These are phyloP conservation scores for Sclerurus mexicanus DNA, from an alignment of 2,113 vertebrate species.

Conservation along the genomic window DNA sequence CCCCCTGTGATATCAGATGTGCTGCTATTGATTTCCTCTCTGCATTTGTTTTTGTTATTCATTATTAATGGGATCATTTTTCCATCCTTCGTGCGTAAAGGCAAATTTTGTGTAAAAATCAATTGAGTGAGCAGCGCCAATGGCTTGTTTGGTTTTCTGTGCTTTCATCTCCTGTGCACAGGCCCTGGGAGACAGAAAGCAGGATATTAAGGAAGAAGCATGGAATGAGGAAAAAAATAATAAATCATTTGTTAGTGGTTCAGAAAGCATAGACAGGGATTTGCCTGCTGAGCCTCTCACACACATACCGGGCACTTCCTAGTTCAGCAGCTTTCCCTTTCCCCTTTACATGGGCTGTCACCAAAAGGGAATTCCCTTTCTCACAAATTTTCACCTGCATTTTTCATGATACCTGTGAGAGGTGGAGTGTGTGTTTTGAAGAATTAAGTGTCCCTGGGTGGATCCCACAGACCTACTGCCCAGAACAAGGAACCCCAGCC, in stretches of 20 bases:
- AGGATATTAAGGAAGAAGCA: constrained; percentile 57
- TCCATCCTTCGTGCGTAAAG: constrained; percentile 73
- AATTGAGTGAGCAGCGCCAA: constrained; percentile 71
- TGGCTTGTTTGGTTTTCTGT: constrained; percentile 70
- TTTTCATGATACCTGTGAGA: not conserved
- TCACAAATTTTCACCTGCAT: not conserved
- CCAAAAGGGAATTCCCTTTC: not conserved
- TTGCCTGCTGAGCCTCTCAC: not conserved
- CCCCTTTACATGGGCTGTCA: not conserved
- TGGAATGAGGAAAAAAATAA: not conserved
- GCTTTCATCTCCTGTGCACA: constrained; percentile 72
- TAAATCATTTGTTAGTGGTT: constrained; percentile 20
- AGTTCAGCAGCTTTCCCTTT: not conserved
- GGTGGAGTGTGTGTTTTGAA: not conserved
- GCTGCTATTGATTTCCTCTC: constrained; percentile 76
- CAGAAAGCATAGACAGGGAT: not conserved
- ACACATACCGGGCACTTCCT: not conserved
- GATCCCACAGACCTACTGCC: not conserved
- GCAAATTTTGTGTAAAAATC: constrained; percentile 86
- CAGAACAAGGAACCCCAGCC: not conserved
- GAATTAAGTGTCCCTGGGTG: not conserved
- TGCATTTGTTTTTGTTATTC: constrained; percentile 80
- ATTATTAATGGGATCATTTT: constrained; percentile 84
- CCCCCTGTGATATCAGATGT: constrained; percentile 62
- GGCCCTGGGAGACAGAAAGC: constrained; percentile 47